Base-by-base conservation (phyloP, 1,140 invertebrate species). In the Drepana arcuata region DNA sequence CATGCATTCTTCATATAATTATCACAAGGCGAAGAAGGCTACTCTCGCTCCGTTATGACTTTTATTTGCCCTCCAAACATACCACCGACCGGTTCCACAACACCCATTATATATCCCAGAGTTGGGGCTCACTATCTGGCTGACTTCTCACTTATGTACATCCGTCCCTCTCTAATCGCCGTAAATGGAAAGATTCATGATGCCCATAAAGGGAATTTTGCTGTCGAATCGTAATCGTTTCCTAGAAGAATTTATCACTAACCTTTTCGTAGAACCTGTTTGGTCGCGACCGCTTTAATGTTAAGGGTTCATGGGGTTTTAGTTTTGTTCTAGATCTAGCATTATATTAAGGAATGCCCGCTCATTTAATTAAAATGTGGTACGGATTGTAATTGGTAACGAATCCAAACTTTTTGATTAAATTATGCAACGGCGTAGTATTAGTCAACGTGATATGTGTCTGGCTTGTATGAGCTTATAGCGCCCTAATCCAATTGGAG, bases 241-340 rank as follows among this genome's bases (percentile, higher is more conserved):
- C 64, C 48, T 52, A 62, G 62, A 66, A 71, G 50, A 71, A 75
- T 75, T 74, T 71, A 78, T 74, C 60, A 65, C 63, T 54, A 65
- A 51, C 52, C 61, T 61, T 73, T 64, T 48, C 35, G 27, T 36
- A 42, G 48, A 62, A 61, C 54, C 44, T 54, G 55, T 53, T 57
- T 33, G 27, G 32, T 30, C 30, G 27, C 41, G 28, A 35, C 18
- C 34, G 38, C 30, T 35, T 50, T 46, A 40, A 50, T 53, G 34
- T 50, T 45, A 37, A 42, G 43, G 26, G 37, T 37, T 38, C 34
- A 33, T 35, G 16, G 27, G 23, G 24, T 41, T 31, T 31, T 45
- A 34, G 40, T 52, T 55, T 57, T 41, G 41, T 59, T 59, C 43
- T 34, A 40, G 36, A 41, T 33, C n/a, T n/a, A n/a, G n/a, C n/a